A percentile compares a stretch with the other conserved stretches of the same genome.
phyloP scores from a whole-genome alignment of 2,113 vertebrate genomes.

The Hemiscyllium ocellatum region DNA sequence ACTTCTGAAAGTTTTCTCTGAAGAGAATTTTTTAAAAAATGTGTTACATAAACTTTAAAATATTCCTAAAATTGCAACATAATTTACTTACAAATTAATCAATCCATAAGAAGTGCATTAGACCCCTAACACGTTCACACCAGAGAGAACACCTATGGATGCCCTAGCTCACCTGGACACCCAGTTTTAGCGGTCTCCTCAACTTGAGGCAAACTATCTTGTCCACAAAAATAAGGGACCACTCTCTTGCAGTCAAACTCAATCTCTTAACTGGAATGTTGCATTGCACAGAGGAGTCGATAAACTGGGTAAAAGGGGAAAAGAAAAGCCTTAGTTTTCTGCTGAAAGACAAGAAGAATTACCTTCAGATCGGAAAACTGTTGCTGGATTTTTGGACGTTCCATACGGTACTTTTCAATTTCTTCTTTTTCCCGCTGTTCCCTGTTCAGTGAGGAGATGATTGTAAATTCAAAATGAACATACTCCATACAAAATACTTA shows the following conservation, averaged over 20 bases:
- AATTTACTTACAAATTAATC: background rate
- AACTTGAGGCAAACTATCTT: background rate
- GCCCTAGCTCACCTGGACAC: background rate
- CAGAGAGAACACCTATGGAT: too few species aligned
- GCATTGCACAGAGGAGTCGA: background rate
- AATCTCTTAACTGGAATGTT: background rate
- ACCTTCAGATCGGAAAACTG: constrained; percentile 98
- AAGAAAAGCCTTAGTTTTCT: background rate
- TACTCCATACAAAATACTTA: too few species aligned
- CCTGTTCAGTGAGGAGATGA: constrained; percentile 48
- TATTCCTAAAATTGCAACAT: background rate
- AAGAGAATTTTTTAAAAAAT: background rate
- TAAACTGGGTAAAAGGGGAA: background rate
- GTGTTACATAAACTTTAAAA: background rate
- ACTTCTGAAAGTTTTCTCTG: constrained; percentile 90
- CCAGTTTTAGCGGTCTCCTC: background rate
- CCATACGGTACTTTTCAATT: constrained; percentile 98
- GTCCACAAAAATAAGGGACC: background rate
- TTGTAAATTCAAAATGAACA: background rate
- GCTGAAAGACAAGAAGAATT: constrained; percentile 39
- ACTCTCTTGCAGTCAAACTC: background rate
- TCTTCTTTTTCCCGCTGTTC: constrained; percentile 95
- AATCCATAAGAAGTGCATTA: background rate
- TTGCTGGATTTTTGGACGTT: constrained; percentile 94
- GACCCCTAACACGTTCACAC: background rate